Percentiles rank a stretch among this genome's conserved stretches.
Conservation (phyloP, 1,140 invertebrate species). For the Stenopsyche tienmushanensis region DNA sequence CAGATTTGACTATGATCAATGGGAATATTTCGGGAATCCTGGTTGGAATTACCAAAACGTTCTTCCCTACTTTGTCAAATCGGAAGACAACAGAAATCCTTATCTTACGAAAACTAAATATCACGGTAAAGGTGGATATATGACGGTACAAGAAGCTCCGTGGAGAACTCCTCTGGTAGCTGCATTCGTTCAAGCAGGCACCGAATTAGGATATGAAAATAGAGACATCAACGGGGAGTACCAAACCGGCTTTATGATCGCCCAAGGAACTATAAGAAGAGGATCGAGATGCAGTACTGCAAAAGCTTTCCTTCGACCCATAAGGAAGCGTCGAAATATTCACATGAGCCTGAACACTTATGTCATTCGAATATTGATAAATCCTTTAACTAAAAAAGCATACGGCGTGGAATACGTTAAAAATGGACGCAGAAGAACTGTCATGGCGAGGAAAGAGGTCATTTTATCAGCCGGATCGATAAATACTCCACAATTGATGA, state of each 20-base stretch:
- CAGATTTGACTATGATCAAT: slow-evolving; percentile 83
- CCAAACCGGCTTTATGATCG: slow-evolving; percentile 85
- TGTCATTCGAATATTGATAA: slow-evolving; percentile 69
- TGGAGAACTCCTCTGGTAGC: slow-evolving; percentile 79
- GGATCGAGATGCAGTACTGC: slow-evolving; percentile 87
- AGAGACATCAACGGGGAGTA: slow-evolving; percentile 83
- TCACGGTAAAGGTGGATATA: slow-evolving; percentile 71
- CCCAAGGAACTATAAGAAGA: slow-evolving; percentile 83
- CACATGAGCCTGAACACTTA: slow-evolving; percentile 77
- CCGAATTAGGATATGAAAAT: slow-evolving; percentile 84
- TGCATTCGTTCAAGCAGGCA: slow-evolving; percentile 82
- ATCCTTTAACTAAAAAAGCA: slow-evolving; percentile 69
- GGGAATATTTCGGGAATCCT: slow-evolving; percentile 82
- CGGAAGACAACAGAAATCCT: slow-evolving; percentile 84
- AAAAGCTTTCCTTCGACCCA: slow-evolving; percentile 83
- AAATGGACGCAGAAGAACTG: slow-evolving; percentile 64
- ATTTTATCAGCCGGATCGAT: slow-evolving; percentile 79
- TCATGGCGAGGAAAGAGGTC: slow-evolving; percentile 73
- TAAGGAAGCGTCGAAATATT: slow-evolving; percentile 74
- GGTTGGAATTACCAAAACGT: slow-evolving; percentile 90
- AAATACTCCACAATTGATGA: slow-evolving; percentile 78
- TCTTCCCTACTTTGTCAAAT: slow-evolving; percentile 86
- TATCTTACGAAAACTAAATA: slow-evolving; percentile 72
- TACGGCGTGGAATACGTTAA: slow-evolving; percentile 75
- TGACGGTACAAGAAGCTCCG: slow-evolving; percentile 82